Evolutionary conservation across 2,797 vertebrate genomes (phyloP).

Genomic region (Gymnodraco acuticeps): DNA sequence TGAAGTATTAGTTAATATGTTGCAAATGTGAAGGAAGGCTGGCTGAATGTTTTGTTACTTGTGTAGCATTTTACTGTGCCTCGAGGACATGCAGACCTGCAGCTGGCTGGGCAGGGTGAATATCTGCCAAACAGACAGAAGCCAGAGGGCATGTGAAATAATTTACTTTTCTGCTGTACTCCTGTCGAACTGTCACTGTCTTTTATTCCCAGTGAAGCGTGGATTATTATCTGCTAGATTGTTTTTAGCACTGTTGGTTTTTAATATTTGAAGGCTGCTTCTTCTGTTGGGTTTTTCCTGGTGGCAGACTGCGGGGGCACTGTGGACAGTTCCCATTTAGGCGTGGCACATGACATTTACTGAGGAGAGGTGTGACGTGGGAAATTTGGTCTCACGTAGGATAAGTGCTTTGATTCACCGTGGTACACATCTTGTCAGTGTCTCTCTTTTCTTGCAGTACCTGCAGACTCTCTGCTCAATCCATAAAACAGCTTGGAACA

Average conservation of each 20-base stretch:
- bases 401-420: constrained; percentile 37
- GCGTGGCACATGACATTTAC: constrained; percentile 43
- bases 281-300: constrained; percentile 55
- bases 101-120: constrained; percentile 56
- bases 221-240: constrained; percentile 69
- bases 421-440: constrained; percentile 3
- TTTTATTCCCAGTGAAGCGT: constrained; percentile 72
- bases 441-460: constrained; percentile 11
- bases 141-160: constrained; percentile 79
- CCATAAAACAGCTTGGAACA: constrained; percentile 31
- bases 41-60: constrained; percentile 42
- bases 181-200: constrained; percentile 78
- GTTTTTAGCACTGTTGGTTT: constrained; percentile 50
- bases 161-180: constrained; percentile 79
- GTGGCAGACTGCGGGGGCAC: constrained; percentile 41
- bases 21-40: constrained; percentile 28
- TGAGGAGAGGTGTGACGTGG: constrained; percentile 23
- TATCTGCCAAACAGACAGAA: constrained; percentile 74
- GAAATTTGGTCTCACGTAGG: constrained; percentile 40
- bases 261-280: constrained; percentile 66
- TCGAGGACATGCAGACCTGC: constrained; percentile 64
- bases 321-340: constrained; percentile 47
- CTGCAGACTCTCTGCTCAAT: constrained; percentile 23
- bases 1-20: neutral
- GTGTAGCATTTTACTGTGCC: constrained; percentile 44